Percentiles rank a stretch among this genome's conserved stretches.
These are phyloP conservation scores for Silurus meridionalis DNA, from an alignment of 2,113 vertebrate genomes.

Conservation along the genomic window DNA sequence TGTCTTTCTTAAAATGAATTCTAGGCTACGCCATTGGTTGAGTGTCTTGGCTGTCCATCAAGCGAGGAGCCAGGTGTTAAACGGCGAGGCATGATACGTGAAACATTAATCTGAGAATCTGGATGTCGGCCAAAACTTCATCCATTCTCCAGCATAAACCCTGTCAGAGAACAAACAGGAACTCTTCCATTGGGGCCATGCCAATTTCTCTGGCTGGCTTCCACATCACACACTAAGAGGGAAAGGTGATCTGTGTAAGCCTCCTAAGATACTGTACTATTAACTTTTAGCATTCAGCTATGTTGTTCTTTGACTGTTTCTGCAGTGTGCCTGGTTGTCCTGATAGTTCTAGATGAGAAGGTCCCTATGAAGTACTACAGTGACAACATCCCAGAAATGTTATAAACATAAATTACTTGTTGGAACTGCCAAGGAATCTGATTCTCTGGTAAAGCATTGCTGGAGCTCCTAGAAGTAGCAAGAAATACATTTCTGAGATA, in stretches of 20 bases:
- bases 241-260: constrained; percentile 6
- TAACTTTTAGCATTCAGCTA: not conserved
- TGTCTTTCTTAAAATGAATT: not conserved
- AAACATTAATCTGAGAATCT: not conserved
- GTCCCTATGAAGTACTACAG: not conserved
- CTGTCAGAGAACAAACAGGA: constrained; percentile 16
- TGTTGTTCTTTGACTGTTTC: not conserved
- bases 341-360: not conserved
- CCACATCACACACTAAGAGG: not conserved
- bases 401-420: not conserved
- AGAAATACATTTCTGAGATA: not conserved
- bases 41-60: not conserved
- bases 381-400: not conserved
- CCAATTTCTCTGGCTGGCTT: constrained; percentile 19
- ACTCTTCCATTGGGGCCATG: not conserved
- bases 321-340: not conserved
- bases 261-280: not conserved
- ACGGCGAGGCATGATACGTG: not conserved
- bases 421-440: too few species aligned
- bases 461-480: too few species aligned
- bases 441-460: too few species aligned
- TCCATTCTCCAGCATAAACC: not conserved
- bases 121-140: not conserved
- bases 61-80: not conserved
- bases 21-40: not conserved